phyloP scores from a whole-genome alignment of 2,797 vertebrate species.

The Macroramphosus scolopax region DNA sequence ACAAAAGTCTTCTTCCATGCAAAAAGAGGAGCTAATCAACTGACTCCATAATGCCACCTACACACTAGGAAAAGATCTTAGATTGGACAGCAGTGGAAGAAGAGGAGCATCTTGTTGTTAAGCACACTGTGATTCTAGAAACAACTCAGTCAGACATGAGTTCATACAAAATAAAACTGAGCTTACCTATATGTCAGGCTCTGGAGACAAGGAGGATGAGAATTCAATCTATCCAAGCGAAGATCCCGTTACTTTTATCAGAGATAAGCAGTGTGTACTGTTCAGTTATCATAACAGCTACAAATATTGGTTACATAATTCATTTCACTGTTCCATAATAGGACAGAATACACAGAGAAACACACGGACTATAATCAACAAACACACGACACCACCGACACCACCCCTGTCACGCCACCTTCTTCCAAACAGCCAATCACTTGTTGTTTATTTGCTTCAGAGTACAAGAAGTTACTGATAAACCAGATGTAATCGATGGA shows the following conservation, averaged over 20 bases:
- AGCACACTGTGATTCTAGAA: no score
- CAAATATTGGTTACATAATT: neutral
- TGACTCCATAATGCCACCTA: neutral
- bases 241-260: conserved; percentile 1
- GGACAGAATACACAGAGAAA: conserved; percentile 5
- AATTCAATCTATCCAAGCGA: conserved; percentile 1
- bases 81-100: no score
- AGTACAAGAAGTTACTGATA: conserved; percentile 69
- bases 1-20: conserved; percentile 1
- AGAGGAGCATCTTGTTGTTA: no score
- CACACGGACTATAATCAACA: neutral
- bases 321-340: conserved; percentile 1
- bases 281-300: neutral
- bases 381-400: conserved; percentile 2
- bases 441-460: conserved; percentile 41
- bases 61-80: conserved; percentile 10
- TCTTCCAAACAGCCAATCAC: conserved; percentile 51
- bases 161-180: neutral
- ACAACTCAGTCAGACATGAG: no score
- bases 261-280: neutral
- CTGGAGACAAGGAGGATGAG: conserved; percentile 4
- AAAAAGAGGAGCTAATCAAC: conserved; percentile 9
- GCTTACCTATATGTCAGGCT: conserved; percentile 52
- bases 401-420: conserved; percentile 16
- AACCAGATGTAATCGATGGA: conserved; percentile 60